A percentile compares a stretch with the other conserved stretches of the same genome.
Conservation (phyloP, 2,888 invertebrate genomes). For the Oxytorus armatus region DNA sequence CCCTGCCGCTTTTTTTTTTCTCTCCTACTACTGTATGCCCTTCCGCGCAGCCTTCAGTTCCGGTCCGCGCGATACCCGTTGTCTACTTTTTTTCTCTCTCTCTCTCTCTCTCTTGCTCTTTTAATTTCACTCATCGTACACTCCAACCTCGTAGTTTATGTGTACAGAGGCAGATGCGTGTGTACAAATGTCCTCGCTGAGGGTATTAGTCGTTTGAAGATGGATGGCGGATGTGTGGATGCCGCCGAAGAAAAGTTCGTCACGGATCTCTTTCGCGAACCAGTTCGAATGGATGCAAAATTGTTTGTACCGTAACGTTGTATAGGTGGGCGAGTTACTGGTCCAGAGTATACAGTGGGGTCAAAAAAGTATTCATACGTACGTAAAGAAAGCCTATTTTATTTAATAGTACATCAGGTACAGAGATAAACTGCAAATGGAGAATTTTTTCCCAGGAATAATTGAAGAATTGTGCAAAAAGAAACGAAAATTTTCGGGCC, state of each 20-base stretch:
- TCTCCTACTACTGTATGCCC: no score
- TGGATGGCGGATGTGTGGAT: conserved; percentile 4
- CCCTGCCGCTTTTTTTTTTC: conserved; percentile 61
- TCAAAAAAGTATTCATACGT: no score
- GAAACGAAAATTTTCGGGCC: no score
- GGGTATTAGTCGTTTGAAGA: conserved; percentile 1
- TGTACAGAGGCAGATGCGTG: conserved; percentile 59
- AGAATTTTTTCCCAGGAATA: no score
- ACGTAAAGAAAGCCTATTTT: no score
- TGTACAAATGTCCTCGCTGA: not conserved
- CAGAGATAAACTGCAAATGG: no score
- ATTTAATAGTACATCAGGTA: no score
- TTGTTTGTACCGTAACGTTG: no score
- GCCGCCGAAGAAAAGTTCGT: conserved; percentile 42
- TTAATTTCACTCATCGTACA: conserved; percentile 70
- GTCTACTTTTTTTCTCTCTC: conserved; percentile 60
- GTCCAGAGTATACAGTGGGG: no score
- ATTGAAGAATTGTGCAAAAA: no score
- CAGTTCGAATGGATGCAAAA: conserved; percentile 51
- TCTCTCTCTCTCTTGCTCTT: conserved; percentile 60
- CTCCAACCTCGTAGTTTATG: conserved; percentile 64
- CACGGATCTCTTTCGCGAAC: conserved; percentile 55
- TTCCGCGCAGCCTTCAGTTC: conserved; percentile 47
- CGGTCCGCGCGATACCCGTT: conserved; percentile 64
- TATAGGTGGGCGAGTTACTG: no score